Conservation (phyloP, 2,888 invertebrate genomes). For the Drosophila acutilabella region DNA sequence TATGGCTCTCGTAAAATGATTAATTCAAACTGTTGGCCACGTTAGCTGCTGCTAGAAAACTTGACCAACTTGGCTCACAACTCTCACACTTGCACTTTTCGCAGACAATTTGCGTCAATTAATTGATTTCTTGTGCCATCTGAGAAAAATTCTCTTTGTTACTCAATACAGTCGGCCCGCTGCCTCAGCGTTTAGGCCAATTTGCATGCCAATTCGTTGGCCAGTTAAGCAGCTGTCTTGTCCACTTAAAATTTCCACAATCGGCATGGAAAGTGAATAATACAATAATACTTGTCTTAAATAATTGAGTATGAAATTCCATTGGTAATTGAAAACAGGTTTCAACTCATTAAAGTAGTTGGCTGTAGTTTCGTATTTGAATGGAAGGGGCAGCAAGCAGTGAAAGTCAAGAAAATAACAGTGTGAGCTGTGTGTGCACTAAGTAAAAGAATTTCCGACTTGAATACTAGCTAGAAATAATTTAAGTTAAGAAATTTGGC, state of each 20-base stretch:
- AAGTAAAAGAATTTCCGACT: no score
- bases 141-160: slow-evolving; percentile 14
- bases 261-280: neutral
- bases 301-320: neutral
- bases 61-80: slow-evolving; percentile 2
- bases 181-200: slow-evolving; percentile 6
- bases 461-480: no score
- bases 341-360: neutral
- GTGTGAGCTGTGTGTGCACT: no score
- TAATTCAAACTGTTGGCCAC: slow-evolving; percentile 23
- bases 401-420: no score
- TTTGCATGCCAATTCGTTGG: slow-evolving; percentile 7
- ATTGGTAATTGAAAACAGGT: neutral
- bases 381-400: no score
- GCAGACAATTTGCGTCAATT: slow-evolving; percentile 76
- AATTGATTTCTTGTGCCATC: slow-evolving; percentile 64
- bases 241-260: slow-evolving; percentile 7
- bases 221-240: slow-evolving; percentile 8
- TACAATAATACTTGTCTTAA: neutral
- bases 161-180: neutral
- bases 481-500: no score
- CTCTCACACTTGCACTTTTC: slow-evolving; percentile 64
- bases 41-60: neutral
- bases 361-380: no score
- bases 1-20: slow-evolving; percentile 36